A percentile compares a stretch with the other conserved stretches of the same genome.
phyloP scores from a whole-genome alignment of 2,113 vertebrate genomes.

The Peromyscus leucopus region DNA sequence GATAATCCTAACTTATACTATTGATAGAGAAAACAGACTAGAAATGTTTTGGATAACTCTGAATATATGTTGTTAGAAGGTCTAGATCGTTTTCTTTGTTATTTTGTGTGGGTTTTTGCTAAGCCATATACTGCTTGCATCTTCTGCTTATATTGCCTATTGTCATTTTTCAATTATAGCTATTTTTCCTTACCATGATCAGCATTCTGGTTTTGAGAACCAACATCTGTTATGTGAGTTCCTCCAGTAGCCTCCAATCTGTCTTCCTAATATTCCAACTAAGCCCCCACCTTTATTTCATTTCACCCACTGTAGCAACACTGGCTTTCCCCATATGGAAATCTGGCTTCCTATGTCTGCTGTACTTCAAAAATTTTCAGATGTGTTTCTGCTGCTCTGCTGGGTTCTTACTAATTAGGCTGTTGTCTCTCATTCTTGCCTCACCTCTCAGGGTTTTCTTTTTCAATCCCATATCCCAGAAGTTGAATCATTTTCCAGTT shows the following conservation, averaged over 20 bases:
- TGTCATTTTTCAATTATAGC: not conserved
- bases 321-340: not conserved
- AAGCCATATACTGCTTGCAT: not conserved
- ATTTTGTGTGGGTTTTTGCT: not conserved
- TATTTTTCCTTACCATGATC: not conserved
- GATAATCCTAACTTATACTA: conserved; percentile 47
- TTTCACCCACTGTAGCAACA: not conserved
- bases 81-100: not conserved
- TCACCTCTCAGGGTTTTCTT: not conserved
- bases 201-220: not conserved
- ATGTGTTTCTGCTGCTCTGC: not conserved
- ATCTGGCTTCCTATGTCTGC: not conserved
- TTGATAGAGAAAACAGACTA: not conserved
- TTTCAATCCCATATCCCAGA: not conserved
- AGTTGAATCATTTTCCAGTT: not conserved
- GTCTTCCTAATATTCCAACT: not conserved
- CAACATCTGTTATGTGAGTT: not conserved
- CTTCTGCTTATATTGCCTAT: not conserved
- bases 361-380: not conserved
- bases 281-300: not conserved
- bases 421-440: not conserved
- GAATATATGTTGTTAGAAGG: not conserved
- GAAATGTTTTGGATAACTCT: conserved; percentile 2
- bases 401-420: not conserved
- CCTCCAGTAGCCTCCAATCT: not conserved